phyloP scores from a whole-genome alignment of 2,113 vertebrate species.

The Megaceryle torquata region DNA sequence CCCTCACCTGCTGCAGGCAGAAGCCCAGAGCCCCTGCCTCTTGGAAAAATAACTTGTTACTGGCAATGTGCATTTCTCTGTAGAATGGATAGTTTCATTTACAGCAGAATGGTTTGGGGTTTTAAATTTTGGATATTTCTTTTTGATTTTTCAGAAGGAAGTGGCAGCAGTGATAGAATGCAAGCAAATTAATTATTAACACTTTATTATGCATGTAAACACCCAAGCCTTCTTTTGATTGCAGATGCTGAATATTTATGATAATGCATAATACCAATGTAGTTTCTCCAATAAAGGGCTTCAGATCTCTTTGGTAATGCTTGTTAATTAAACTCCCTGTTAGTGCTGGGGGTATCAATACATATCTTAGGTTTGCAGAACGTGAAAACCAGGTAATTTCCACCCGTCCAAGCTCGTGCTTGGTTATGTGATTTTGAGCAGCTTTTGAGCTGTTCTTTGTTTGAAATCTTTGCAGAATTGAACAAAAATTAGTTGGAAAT shows the following conservation, averaged over 20 bases:
- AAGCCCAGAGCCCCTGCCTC: fast-evolving
- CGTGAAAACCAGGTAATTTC: neutral
- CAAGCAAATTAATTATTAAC: slow-evolving; percentile 57
- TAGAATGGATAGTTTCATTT: neutral
- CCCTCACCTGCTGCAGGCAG: fast-evolving
- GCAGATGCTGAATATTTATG: slow-evolving; percentile 48
- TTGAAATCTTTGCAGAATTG: neutral
- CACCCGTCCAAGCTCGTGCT: neutral
- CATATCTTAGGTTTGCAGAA: neutral
- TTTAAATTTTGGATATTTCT: neutral
- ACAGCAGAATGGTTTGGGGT: neutral
- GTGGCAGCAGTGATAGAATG: neutral
- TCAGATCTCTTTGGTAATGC: neutral
- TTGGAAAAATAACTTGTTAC: neutral
- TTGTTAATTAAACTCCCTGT: slow-evolving; percentile 11
- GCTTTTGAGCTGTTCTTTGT: neutral
- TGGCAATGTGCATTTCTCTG: neutral
- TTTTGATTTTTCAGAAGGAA: neutral
- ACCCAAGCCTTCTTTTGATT: slow-evolving; percentile 37
- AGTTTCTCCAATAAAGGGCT: slow-evolving; percentile 27
- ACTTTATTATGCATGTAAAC: slow-evolving; percentile 34
- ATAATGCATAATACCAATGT: neutral
- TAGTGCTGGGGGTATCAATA: slow-evolving; percentile 5
- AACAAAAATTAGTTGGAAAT: neutral
- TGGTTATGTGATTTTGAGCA: neutral